Evolutionary conservation across 2,888 invertebrate genomes (phyloP).

Genomic region (Cacoxenus indagator): DNA sequence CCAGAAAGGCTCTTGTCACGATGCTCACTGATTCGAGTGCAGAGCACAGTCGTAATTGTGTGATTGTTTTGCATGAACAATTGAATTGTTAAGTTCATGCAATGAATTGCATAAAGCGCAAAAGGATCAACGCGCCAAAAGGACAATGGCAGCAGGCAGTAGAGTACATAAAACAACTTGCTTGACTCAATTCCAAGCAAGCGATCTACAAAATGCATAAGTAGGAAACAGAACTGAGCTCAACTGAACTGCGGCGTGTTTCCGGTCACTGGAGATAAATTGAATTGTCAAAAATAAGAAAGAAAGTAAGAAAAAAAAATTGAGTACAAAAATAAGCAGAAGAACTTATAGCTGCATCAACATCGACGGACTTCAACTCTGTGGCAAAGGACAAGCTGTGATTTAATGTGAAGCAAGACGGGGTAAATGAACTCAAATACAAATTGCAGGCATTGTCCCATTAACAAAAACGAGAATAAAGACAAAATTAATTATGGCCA

Average conservation of each 20-base stretch:
- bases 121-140: constrained; percentile 5
- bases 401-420: background rate
- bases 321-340: too few species aligned
- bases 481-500: background rate
- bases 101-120: constrained; percentile 4
- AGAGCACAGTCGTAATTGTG: background rate
- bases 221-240: background rate
- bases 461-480: background rate
- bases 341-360: background rate
- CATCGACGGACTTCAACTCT: background rate
- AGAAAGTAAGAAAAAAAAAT: too few species aligned
- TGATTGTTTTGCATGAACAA: background rate
- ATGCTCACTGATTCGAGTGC: background rate
- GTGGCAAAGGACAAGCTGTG: background rate
- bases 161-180: background rate
- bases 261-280: background rate
- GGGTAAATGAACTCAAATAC: constrained; percentile 10
- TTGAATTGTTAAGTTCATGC: background rate
- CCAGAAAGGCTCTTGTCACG: background rate
- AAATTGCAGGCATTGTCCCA: background rate
- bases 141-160: background rate
- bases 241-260: background rate
- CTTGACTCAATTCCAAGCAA: background rate
- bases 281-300: background rate
- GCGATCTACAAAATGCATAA: constrained; percentile 8